These are phyloP conservation scores for Passerina amoena DNA, from an alignment of 2,113 vertebrate genomes.

Conservation along the genomic window DNA sequence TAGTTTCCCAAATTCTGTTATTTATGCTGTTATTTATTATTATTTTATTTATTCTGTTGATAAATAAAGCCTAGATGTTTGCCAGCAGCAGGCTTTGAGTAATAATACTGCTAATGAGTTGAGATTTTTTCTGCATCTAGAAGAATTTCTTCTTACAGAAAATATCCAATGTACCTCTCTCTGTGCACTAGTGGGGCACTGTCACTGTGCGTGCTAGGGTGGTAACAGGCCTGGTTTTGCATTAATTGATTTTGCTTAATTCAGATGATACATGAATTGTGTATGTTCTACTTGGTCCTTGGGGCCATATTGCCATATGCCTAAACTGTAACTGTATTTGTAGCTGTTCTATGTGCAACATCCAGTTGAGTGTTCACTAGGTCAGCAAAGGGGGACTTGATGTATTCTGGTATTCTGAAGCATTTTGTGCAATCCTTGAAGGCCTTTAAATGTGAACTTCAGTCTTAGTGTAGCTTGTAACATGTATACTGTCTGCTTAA, in stretches of 20 bases:
- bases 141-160: background rate
- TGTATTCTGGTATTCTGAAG: background rate
- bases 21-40: background rate
- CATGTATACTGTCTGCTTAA: background rate
- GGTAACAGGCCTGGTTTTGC: background rate
- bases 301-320: accelerated
- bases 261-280: background rate
- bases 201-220: accelerated
- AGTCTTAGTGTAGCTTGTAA: background rate
- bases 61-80: background rate
- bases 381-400: background rate
- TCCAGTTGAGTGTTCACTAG: background rate
- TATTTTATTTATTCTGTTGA: background rate
- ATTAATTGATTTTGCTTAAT: background rate
- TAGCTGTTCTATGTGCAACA: background rate
- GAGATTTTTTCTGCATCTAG: background rate
- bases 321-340: background rate
- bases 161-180: background rate
- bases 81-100: background rate
- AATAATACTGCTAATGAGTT: background rate
- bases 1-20: background rate
- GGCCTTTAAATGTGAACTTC: background rate
- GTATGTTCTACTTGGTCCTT: background rate
- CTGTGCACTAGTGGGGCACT: accelerated
- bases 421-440: background rate